A percentile compares a stretch with the other conserved stretches of the same genome.
Evolutionary conservation across 1,140 invertebrate genomes (phyloP).

Genomic region (Littorina saxatilis): DNA sequence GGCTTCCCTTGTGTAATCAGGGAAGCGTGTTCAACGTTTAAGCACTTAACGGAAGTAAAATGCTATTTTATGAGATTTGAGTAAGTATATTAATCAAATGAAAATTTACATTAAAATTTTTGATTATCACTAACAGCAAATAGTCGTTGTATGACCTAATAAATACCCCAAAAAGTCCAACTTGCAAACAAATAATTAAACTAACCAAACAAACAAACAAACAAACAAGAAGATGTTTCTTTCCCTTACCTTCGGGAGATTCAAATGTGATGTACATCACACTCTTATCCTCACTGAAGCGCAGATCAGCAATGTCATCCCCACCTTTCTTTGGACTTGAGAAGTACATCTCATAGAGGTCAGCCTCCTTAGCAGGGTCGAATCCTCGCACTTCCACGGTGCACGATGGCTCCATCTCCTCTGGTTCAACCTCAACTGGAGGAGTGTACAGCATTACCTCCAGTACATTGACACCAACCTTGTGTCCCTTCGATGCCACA

Average conservation of each 20-base stretch:
- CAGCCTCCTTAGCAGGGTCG: constrained; percentile 1
- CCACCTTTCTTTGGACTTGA: constrained; percentile 33
- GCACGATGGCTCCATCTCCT: constrained; percentile 2
- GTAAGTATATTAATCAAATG: too few species aligned
- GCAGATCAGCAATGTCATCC: neutral
- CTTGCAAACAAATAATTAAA: too few species aligned
- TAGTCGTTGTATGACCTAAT: too few species aligned
- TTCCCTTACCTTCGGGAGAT: constrained; percentile 28
- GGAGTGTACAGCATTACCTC: constrained; percentile 41
- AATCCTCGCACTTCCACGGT: constrained; percentile 35
- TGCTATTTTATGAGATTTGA: too few species aligned
- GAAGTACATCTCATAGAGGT: constrained; percentile 31
- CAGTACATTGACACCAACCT: constrained; percentile 34
- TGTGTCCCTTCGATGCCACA: constrained; percentile 35
- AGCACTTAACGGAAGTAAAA: too few species aligned
- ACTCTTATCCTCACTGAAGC: neutral
- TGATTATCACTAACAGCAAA: too few species aligned
- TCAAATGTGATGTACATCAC: constrained; percentile 37
- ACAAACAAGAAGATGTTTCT: too few species aligned
- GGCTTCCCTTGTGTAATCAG: too few species aligned
- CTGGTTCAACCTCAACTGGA: constrained; percentile 7
- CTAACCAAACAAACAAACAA: too few species aligned
- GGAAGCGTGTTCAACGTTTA: too few species aligned
- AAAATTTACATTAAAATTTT: too few species aligned
- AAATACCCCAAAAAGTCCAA: too few species aligned